These are phyloP conservation scores for Mungos mungo DNA, from an alignment of 2,113 vertebrate genomes.

Conservation along the genomic window DNA sequence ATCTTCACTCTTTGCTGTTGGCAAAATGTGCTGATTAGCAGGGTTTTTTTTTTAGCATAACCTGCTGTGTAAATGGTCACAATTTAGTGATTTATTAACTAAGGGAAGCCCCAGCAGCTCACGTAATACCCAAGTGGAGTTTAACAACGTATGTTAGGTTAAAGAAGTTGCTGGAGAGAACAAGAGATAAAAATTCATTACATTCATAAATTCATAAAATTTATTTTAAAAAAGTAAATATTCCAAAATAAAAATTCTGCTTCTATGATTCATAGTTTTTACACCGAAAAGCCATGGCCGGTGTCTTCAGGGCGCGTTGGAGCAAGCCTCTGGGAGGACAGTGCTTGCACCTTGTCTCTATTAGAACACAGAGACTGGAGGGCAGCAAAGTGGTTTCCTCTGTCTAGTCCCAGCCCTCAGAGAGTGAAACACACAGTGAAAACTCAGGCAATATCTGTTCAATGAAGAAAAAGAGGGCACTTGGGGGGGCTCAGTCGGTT, in stretches of 20 bases:
- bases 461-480: not conserved
- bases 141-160: conserved; percentile 1
- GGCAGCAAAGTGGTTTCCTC: not conserved
- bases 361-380: not conserved
- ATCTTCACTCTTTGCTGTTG: not conserved
- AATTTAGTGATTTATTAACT: not conserved
- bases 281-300: not conserved
- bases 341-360: not conserved
- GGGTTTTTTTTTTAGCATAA: not conserved
- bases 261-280: not conserved
- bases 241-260: not conserved
- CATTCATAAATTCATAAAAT: conserved; percentile 22
- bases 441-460: not conserved
- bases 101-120: not conserved
- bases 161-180: not conserved
- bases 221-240: conserved; percentile 12
- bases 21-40: not conserved
- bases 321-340: too few relatives aligned
- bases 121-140: not conserved
- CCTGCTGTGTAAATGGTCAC: not conserved
- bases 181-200: conserved; percentile 25
- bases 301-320: not conserved
- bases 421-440: not conserved
- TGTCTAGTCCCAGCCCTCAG: not conserved
- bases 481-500: too few relatives aligned